Conservation (phyloP, 2,113 vertebrate species). For the Heptranchias perlo region DNA sequence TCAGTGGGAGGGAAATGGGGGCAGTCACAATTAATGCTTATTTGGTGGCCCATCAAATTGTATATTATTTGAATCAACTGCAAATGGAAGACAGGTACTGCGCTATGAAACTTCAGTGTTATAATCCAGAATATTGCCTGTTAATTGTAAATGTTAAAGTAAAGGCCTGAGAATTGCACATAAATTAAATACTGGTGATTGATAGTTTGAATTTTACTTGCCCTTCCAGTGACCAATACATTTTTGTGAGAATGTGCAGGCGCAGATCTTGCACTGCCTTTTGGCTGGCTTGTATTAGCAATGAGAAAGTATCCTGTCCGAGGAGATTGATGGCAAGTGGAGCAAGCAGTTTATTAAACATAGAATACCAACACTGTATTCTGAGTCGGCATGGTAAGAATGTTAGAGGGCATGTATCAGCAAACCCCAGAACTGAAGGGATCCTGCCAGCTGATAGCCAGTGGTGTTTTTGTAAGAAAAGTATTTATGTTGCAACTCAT, state of each 20-base stretch:
- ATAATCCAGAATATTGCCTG: neutral
- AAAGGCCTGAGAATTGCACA: neutral
- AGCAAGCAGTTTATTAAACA: neutral
- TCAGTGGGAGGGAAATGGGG: no score
- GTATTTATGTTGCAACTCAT: neutral
- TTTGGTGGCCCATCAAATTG: neutral
- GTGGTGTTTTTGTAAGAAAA: neutral
- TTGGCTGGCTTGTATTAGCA: neutral
- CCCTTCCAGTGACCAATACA: neutral
- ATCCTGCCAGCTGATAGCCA: neutral
- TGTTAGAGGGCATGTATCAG: no score
- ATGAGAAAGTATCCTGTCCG: slow-evolving; percentile 1
- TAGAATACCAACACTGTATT: neutral
- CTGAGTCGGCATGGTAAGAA: neutral
- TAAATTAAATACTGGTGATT: neutral
- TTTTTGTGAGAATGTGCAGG: neutral
- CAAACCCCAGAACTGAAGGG: neutral
- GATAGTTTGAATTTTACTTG: neutral
- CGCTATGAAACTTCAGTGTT: neutral
- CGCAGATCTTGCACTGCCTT: neutral
- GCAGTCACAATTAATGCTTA: neutral
- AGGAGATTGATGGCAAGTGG: neutral
- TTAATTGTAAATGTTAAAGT: neutral
- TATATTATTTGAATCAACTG: neutral
- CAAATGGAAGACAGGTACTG: neutral